These are phyloP conservation scores for Carcharodon carcharias DNA, from an alignment of 2,797 vertebrate genomes.

Conservation along the genomic window DNA sequence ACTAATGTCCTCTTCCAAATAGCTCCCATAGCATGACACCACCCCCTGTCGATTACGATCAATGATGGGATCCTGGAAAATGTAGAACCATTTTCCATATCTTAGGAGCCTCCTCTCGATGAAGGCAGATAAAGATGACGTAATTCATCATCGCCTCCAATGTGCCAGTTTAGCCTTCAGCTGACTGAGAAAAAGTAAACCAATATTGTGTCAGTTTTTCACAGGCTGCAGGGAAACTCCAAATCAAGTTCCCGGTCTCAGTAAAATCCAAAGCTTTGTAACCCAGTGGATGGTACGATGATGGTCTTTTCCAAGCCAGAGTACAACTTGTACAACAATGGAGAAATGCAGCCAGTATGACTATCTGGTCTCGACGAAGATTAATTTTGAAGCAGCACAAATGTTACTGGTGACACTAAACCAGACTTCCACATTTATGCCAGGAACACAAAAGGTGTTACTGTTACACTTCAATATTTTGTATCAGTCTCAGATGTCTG, in stretches of 20 bases:
- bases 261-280: neutral
- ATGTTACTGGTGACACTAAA: neutral
- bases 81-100: neutral
- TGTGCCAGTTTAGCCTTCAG: neutral
- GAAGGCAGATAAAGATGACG: too few species aligned
- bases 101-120: neutral
- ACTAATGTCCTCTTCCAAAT: neutral
- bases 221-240: neutral
- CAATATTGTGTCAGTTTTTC: neutral
- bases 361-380: neutral
- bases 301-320: neutral
- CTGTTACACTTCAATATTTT: conserved; percentile 14
- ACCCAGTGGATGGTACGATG: neutral
- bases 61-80: neutral
- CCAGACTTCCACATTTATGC: neutral
- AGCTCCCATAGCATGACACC: neutral
- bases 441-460: neutral
- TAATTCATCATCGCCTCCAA: neutral
- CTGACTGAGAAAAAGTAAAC: neutral
- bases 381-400: neutral
- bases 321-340: neutral
- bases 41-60: neutral
- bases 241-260: neutral
- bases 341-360: neutral
- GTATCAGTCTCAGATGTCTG: neutral